Conservation (phyloP, 2,888 invertebrate genomes). For the Stenotaenia linearis region DNA sequence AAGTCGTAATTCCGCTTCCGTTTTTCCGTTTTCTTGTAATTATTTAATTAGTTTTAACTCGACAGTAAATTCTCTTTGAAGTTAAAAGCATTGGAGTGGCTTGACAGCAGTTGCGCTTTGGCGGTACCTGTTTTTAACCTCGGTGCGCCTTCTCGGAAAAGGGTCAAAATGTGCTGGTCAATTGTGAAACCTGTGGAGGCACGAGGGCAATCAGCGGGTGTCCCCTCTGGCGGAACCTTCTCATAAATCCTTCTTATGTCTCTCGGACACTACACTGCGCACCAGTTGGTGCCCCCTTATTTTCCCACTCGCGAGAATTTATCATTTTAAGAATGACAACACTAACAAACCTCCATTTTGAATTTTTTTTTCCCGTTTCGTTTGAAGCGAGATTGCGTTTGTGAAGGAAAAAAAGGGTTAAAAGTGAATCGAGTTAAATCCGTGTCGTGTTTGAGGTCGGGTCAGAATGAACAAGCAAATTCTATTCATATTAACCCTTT, state of each 20-base stretch:
- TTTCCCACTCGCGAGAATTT: not conserved
- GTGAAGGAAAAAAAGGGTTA: no score
- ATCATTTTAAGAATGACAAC: not conserved
- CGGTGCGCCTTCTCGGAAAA: not conserved
- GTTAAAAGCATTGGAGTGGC: no score
- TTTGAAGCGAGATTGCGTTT: no score
- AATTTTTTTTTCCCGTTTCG: no score
- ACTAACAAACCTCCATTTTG: not conserved
- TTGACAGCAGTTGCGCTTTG: no score
- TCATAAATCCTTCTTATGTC: slow-evolving; percentile 15
- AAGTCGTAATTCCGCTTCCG: no score
- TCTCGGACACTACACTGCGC: not conserved
- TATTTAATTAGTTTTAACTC: no score
- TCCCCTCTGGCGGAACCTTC: slow-evolving; percentile 11
- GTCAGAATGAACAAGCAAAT: not conserved
- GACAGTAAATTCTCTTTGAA: no score
- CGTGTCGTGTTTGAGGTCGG: not conserved
- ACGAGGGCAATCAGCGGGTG: slow-evolving; percentile 11
- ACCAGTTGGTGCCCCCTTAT: not conserved
- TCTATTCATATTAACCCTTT: not conserved
- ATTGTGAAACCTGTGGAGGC: not conserved
- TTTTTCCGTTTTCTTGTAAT: no score
- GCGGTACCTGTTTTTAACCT: not conserved
- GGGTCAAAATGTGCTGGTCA: slow-evolving; percentile 4
- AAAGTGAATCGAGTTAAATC: not conserved